Evolutionary conservation across 2,113 vertebrate genomes (phyloP), one percentile per base, ranked within the genome.

Genomic region (Rhea pennata): DNA sequence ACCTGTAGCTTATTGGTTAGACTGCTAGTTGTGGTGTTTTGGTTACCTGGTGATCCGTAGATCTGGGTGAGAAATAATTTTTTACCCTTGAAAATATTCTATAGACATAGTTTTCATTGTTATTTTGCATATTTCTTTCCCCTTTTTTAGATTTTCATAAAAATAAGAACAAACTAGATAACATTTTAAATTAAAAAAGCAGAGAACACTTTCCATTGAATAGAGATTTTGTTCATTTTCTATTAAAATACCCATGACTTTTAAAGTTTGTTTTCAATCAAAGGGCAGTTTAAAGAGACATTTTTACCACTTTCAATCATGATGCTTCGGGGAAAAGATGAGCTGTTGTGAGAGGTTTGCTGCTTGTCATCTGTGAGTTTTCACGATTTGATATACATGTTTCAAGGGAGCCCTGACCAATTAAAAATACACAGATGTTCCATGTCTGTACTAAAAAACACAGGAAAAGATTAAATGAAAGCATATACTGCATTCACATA

Each of bases 131-230:
- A 14, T 81, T 76, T 72, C 15, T 89, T 66, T 64, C 14, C 67
- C 31, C 36, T 10, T 56, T 69, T 26, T 39, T 24, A 42, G 26
- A 1, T 44, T 80, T 75, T 54, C 26, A 36, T 36, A 36, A 80
- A 70, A 44, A 12, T 2, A 66, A 58, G 5, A 71, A 21, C 1
- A 72, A 56, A 54, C 0, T 5, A 54, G 5, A 4, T 36, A 91
- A 13, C 0, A 19, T 22, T 54, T 81, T 29, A 82, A 84, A 92
- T 51, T 36, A 2, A 29, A 62, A 44, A 62, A 17, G 2, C 12
- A 71, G 31, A 29, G 48, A 70, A 12, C 4, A 5, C 5, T 36
- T 79, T 73, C 14, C 0, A 10, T 31, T 0, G 2, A 62, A 29
- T 9, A 82, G 46, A 70, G 6, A 46, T 67, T 58, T 73, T 53